phyloP scores from a whole-genome alignment of 35 echinoderm and acorn worm genomes.

The Nesometra sesokonis region DNA sequence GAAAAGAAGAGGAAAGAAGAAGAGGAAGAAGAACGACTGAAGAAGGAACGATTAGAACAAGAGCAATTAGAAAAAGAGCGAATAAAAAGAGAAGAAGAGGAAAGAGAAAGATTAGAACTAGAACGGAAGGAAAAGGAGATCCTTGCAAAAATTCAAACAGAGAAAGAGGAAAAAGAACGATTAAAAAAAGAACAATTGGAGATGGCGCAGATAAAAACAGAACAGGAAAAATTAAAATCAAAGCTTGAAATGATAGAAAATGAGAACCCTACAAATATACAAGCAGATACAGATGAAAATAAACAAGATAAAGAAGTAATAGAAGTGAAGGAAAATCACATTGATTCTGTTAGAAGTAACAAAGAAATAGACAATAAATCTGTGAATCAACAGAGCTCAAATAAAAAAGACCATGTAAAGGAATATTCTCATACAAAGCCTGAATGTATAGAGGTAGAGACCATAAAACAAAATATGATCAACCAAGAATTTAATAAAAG shows the following conservation, averaged over 20 bases:
- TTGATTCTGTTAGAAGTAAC: not conserved
- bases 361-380: not conserved
- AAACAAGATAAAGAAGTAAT: not conserved
- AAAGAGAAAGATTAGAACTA: constrained; percentile 50
- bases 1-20: constrained; percentile 31
- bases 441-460: not conserved
- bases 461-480: not conserved
- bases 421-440: not conserved
- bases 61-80: constrained; percentile 27
- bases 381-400: not conserved
- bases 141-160: constrained; percentile 57
- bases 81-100: constrained; percentile 23
- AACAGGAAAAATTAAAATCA: constrained; percentile 31
- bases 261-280: constrained; percentile 60
- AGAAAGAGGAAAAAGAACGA: constrained; percentile 11
- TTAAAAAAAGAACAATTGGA: constrained; percentile 23
- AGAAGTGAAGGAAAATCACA: not conserved
- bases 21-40: constrained; percentile 25
- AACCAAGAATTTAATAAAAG: not conserved
- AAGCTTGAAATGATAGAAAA: constrained; percentile 58
- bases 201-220: constrained; percentile 29
- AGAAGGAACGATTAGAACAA: constrained; percentile 26
- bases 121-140: constrained; percentile 72
- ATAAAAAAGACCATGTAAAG: not conserved
- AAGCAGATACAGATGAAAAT: not conserved